phyloP scores from a whole-genome alignment of 2,797 vertebrate species.

The Phylloscopus collybita region DNA sequence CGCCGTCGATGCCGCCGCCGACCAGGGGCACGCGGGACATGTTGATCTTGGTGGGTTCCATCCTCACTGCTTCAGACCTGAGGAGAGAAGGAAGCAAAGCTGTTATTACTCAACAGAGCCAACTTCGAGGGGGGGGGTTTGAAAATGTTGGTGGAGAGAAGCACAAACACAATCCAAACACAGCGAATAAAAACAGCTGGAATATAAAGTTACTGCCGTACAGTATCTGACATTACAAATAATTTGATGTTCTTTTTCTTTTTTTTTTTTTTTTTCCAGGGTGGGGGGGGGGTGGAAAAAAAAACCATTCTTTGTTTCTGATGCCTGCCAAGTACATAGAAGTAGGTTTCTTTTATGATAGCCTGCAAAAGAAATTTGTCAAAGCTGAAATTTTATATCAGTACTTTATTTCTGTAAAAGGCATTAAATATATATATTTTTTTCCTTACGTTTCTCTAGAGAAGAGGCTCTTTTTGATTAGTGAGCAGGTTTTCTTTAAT shows the following conservation, averaged over 20 bases:
- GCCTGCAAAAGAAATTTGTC: slow-evolving; percentile 51
- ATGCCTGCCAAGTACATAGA: background rate
- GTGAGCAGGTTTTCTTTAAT: slow-evolving; percentile 61
- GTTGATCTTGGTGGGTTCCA: slow-evolving; percentile 65
- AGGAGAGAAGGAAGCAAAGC: background rate
- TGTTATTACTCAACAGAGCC: background rate
- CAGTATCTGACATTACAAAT: slow-evolving; percentile 4
- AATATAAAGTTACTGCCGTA: background rate
- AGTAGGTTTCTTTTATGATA: slow-evolving; percentile 11
- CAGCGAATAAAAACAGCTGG: background rate
- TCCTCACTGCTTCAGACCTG: slow-evolving; percentile 58
- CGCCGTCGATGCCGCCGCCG: slow-evolving; percentile 59
- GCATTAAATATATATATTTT: background rate
- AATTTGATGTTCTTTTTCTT: background rate
- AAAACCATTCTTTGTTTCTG: background rate
- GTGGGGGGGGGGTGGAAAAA: background rate
- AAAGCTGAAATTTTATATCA: slow-evolving; percentile 14
- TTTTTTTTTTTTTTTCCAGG: background rate
- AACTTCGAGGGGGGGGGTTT: background rate
- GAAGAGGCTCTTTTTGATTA: slow-evolving; percentile 63
- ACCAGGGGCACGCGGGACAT: slow-evolving; percentile 43
- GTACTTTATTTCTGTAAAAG: slow-evolving; percentile 52
- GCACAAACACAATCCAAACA: background rate
- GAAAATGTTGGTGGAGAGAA: background rate
- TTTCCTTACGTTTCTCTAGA: slow-evolving; percentile 59